Base-by-base conservation (phyloP, 2,797 vertebrate species). In the Liasis olivaceus region DNA sequence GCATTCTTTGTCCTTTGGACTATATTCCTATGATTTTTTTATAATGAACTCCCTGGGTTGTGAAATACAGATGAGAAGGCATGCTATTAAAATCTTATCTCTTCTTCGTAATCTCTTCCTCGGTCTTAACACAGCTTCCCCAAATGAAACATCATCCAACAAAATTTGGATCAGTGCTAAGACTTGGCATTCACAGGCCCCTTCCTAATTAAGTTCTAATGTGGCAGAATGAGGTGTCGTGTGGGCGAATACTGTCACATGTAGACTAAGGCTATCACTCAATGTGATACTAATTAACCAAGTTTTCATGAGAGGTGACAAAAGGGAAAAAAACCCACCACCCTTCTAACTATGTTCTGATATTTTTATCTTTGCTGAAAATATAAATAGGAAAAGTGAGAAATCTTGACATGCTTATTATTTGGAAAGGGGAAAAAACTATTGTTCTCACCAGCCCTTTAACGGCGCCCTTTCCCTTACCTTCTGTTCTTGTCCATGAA, bases 231-330 rank as follows among this genome's bases (percentile, higher is more conserved):
- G 94, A 95, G 90, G 93, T 87, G 69, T 17, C 47, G 93, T 93
- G 95, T 91, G 95, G 95, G 95, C 94, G 94, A 92, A 22, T 77
- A 63, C 91, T 93, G 93, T 94, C 96, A 96, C 58, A 20, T 94
- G 95, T 88, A 91, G 92, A 94, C 90, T 93, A 64, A 94, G 95
- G 95, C 91, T 95, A 95, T 87, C 0, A 0, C 92, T 96, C 94
- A 0, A 1, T 94, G 93, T 91, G 66, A 93, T 1, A 2, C 94
- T 97, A 94, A 96, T 96, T 96, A 96, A 95, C 94, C 69, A 86
- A 95, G 95, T 94, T 95, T 95, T 94, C 95, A 92, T 91, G 93
- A 95, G 95, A 96, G 93, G 95, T 94, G 96, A 90, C 92, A 92
- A 94, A 95, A 95, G 85, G 0, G 3, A 64, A 20, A 26, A 85